Conservation (phyloP, 2,888 invertebrate species). For the Poecilobothrus nobilitatus region DNA sequence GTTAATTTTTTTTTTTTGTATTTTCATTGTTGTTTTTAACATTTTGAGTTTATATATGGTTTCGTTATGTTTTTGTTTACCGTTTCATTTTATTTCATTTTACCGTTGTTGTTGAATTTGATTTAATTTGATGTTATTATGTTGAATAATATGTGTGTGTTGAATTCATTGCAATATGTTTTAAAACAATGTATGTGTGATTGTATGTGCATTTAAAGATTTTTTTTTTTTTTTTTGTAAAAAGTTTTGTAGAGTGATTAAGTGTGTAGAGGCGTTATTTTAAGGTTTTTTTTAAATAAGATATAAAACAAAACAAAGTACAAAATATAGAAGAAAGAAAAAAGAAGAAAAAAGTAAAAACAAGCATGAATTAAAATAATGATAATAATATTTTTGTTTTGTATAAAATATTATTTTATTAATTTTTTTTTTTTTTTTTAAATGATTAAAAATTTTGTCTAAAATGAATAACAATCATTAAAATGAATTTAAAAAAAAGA, state of each 20-base stretch:
- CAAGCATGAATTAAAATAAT: constrained; percentile 38
- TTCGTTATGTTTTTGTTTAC: constrained; percentile 23
- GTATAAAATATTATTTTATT: neutral
- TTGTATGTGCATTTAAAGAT: constrained; percentile 5
- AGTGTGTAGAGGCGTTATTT: neutral
- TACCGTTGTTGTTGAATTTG: constrained; percentile 23
- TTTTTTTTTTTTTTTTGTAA: no score
- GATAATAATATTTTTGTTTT: constrained; percentile 24
- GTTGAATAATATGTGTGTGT: neutral
- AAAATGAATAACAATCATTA: no score
- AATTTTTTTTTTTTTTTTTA: neutral
- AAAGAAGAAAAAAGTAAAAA: constrained; percentile 38
- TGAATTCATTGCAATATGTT: constrained; percentile 9
- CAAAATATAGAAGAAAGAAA: constrained; percentile 35
- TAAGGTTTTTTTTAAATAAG: neutral
- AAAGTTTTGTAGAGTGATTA: neutral
- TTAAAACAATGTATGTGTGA: constrained; percentile 11
- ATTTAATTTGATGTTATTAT: constrained; percentile 11
- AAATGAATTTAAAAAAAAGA: no score
- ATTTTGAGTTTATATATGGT: constrained; percentile 9
- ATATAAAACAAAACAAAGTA: neutral
- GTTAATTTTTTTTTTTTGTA: constrained; percentile 15
- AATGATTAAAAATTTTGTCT: no score
- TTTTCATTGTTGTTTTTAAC: constrained; percentile 18
- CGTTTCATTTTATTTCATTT: constrained; percentile 23